phyloP scores from a whole-genome alignment of 2,888 invertebrate genomes.

The Meliscaeva auricollis region DNA sequence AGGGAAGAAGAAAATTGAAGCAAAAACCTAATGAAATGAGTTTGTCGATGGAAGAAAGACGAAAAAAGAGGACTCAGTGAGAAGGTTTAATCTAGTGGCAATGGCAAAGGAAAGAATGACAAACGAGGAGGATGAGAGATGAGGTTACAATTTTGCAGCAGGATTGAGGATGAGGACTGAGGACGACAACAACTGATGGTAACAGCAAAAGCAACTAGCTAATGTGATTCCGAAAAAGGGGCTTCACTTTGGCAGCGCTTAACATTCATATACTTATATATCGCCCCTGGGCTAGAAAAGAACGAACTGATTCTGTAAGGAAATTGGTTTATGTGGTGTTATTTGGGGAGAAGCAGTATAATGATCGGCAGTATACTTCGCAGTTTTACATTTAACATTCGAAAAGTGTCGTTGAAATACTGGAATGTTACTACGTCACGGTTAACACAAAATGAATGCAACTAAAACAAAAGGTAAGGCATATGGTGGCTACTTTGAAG shows the following conservation, averaged over 20 bases:
- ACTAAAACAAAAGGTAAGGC: too few relatives aligned
- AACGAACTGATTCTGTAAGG: conserved; percentile 58
- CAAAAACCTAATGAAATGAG: conserved; percentile 44
- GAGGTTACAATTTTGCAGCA: conserved; percentile 33
- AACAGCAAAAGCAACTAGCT: conserved; percentile 29
- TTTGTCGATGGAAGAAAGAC: not conserved
- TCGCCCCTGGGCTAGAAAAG: conserved; percentile 56
- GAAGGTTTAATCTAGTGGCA: conserved; percentile 37
- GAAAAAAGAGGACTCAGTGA: not conserved
- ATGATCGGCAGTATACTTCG: conserved; percentile 55
- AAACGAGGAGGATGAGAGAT: conserved; percentile 33
- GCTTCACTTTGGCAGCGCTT: conserved; percentile 28
- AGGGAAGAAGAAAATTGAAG: conserved; percentile 39
- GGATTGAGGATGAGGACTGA: not conserved
- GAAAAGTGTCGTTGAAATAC: too few relatives aligned
- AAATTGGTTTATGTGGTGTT: conserved; percentile 69
- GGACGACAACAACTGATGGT: not conserved
- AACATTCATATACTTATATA: conserved; percentile 22
- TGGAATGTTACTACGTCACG: too few relatives aligned
- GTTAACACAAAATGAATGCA: too few relatives aligned
- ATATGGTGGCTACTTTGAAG: too few relatives aligned
- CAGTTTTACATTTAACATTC: conserved; percentile 17
- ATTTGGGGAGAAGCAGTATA: conserved; percentile 24
- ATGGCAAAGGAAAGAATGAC: conserved; percentile 51
- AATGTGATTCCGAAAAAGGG: conserved; percentile 63